Conservation (phyloP, 2,888 invertebrate genomes). For the Acleris cristana region DNA sequence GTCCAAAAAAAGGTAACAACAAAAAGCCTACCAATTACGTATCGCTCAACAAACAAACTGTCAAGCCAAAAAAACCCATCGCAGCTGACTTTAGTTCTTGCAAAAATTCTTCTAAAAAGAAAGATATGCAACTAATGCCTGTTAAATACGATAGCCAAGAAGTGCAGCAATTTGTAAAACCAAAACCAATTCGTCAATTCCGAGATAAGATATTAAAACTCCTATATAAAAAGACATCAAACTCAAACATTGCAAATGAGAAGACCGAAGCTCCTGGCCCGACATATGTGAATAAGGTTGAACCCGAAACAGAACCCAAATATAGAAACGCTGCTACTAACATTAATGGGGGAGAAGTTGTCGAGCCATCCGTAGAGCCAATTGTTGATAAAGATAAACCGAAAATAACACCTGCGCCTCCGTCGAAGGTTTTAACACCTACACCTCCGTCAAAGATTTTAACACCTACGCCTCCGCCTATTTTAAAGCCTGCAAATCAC, state of each 20-base stretch:
- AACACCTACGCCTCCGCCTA: no score
- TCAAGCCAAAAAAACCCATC: slow-evolving; percentile 1
- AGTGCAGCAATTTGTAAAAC: slow-evolving; percentile 40
- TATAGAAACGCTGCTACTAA: not conserved
- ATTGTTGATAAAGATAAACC: not conserved
- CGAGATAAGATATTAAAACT: slow-evolving; percentile 66
- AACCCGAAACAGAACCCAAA: not conserved
- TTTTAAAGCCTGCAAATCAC: slow-evolving; percentile 2
- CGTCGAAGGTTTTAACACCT: not conserved
- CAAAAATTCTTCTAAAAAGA: slow-evolving; percentile 9
- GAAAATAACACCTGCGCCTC: not conserved
- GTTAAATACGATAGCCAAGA: slow-evolving; percentile 37
- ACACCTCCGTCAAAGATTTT: no score
- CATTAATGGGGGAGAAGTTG: not conserved
- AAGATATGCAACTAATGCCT: not conserved
- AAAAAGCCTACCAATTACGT: not conserved
- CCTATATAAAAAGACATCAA: slow-evolving; percentile 57
- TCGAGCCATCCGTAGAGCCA: not conserved
- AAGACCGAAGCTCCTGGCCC: not conserved
- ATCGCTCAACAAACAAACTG: not conserved
- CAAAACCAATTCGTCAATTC: slow-evolving; percentile 56
- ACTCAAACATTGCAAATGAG: slow-evolving; percentile 35
- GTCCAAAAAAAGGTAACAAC: slow-evolving; percentile 3
- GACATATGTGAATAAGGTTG: slow-evolving; percentile 25
- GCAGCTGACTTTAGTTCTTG: not conserved